Conservation (phyloP, 2,888 invertebrate genomes). For the Phrixothrix hirtus region DNA sequence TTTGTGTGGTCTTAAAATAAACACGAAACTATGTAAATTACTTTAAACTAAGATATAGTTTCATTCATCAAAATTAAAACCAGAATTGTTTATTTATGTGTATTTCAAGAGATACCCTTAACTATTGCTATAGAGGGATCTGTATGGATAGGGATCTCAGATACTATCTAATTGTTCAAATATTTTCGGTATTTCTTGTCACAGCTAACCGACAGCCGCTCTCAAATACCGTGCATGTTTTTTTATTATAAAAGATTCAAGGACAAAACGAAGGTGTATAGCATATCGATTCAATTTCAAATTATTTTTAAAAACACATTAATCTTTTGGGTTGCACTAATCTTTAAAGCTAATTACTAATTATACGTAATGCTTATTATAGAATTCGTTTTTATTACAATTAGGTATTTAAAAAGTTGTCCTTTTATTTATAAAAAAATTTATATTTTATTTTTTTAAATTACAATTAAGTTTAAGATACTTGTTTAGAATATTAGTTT, state of each 20-base stretch:
- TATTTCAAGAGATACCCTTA: slow-evolving; percentile 13
- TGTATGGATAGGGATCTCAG: slow-evolving; percentile 42
- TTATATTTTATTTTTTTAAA: background rate
- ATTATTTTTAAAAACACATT: slow-evolving; percentile 18
- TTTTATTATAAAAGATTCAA: slow-evolving; percentile 31
- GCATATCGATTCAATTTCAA: slow-evolving; percentile 18
- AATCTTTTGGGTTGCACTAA: too few relatives aligned
- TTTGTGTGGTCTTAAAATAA: slow-evolving; percentile 39
- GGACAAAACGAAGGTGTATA: slow-evolving; percentile 28
- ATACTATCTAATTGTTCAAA: slow-evolving; percentile 51
- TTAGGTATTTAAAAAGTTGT: too few relatives aligned
- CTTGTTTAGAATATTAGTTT: background rate
- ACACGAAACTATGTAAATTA: slow-evolving; percentile 42
- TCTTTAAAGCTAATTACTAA: too few relatives aligned
- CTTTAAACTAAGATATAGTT: slow-evolving; percentile 35
- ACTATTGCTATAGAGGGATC: slow-evolving; percentile 29
- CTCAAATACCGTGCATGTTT: slow-evolving; percentile 38
- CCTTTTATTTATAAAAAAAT: too few relatives aligned
- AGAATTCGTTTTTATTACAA: too few relatives aligned
- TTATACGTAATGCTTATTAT: too few relatives aligned
- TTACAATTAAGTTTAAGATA: background rate
- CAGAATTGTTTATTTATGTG: slow-evolving; percentile 31
- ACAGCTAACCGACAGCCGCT: slow-evolving; percentile 43
- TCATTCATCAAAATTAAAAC: slow-evolving; percentile 44
- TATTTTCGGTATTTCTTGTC: slow-evolving; percentile 53